Percentiles rank a stretch among this genome's conserved stretches.
Conservation (phyloP, 2,888 invertebrate genomes). For the Chorisops tibialis region DNA sequence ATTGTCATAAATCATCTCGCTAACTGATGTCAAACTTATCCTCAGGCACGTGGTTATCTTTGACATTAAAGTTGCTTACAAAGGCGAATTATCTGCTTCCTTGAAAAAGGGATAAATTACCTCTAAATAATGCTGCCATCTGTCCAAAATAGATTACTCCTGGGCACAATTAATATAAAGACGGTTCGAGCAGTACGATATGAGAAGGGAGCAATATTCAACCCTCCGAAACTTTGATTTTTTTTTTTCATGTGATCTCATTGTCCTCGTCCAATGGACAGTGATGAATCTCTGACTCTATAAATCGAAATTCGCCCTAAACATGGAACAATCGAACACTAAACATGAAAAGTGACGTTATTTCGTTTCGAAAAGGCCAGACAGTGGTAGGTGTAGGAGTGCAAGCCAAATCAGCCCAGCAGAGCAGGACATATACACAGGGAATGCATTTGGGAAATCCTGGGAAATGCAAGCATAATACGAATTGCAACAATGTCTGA, state of each 20-base stretch:
- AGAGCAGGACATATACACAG: background rate
- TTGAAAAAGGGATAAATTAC: slow-evolving; percentile 29
- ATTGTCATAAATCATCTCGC: slow-evolving; percentile 17
- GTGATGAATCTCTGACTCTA: slow-evolving; percentile 27
- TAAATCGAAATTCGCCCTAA: slow-evolving; percentile 19
- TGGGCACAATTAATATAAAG: slow-evolving; percentile 28
- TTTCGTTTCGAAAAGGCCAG: background rate
- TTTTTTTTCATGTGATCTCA: slow-evolving; percentile 17
- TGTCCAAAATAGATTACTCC: slow-evolving; percentile 28
- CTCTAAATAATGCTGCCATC: slow-evolving; percentile 31
- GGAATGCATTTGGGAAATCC: slow-evolving; percentile 18
- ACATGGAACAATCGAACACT: slow-evolving; percentile 7
- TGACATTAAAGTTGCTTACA: slow-evolving; percentile 24
- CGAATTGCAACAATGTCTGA: slow-evolving; percentile 5
- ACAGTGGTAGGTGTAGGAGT: background rate
- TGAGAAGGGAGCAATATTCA: background rate
- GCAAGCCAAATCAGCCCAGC: background rate
- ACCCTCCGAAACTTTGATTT: slow-evolving; percentile 13
- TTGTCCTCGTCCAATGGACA: slow-evolving; percentile 25
- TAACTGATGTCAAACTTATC: slow-evolving; percentile 12
- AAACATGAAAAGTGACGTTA: slow-evolving; percentile 13
- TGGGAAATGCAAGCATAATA: slow-evolving; percentile 2
- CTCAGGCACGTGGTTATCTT: slow-evolving; percentile 18
- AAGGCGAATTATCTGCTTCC: slow-evolving; percentile 26
- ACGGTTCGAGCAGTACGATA: slow-evolving; percentile 14